phyloP scores from a whole-genome alignment of 2,113 vertebrate species.

The Genyomyrus donnyi region DNA sequence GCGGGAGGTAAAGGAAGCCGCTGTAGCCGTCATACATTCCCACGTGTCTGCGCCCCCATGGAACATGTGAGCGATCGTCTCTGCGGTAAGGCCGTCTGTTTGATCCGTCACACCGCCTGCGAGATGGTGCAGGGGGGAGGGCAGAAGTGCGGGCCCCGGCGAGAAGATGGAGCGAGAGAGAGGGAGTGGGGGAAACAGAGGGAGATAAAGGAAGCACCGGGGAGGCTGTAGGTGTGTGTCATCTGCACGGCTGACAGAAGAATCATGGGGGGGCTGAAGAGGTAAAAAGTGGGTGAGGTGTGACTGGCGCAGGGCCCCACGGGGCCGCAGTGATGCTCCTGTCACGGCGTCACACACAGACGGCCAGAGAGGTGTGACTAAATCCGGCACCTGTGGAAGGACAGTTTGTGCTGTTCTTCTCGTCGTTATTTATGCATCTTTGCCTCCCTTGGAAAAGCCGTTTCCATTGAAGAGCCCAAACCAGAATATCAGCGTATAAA shows the following conservation, averaged over 20 bases:
- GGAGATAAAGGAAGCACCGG: not conserved
- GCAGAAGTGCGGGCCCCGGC: not conserved
- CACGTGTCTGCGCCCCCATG: not conserved
- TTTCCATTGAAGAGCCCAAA: not conserved
- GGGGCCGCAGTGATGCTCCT: not conserved
- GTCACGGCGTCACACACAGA: not conserved
- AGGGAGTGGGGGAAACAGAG: not conserved
- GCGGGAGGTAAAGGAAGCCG: not conserved
- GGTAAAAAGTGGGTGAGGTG: not conserved
- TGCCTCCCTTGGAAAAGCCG: not conserved
- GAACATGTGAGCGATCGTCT: not conserved
- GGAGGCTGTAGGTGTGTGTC: not conserved
- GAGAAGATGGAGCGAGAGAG: not conserved
- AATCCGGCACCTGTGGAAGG: not conserved
- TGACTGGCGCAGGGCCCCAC: not conserved
- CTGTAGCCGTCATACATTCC: not conserved
- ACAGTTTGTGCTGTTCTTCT: not conserved
- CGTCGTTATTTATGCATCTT: not conserved
- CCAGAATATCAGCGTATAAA: not conserved
- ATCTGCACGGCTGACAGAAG: not conserved
- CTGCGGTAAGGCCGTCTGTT: not conserved
- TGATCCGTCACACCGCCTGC: not conserved
- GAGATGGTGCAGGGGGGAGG: not conserved
- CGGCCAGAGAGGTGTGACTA: not conserved
- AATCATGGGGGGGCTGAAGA: not conserved